Evolutionary conservation across 1,140 invertebrate species (phyloP).

Genomic region (Trichonephila clavipes): DNA sequence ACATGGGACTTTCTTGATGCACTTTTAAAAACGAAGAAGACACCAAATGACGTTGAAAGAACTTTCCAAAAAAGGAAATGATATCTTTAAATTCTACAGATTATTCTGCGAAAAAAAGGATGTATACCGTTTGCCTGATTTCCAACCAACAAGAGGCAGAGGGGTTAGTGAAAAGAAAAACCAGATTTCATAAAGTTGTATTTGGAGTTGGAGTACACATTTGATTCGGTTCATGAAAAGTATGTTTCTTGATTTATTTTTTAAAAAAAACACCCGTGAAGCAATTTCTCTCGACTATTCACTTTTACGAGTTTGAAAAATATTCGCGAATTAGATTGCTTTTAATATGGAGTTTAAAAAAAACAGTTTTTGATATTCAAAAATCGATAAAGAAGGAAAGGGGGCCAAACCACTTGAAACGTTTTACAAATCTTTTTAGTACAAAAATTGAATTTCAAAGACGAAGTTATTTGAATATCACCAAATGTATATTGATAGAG

Average conservation of each 20-base stretch:
- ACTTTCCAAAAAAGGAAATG: slow-evolving; percentile 18
- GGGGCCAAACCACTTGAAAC: too few relatives aligned
- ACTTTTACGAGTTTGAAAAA: neutral
- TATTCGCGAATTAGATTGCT: neutral
- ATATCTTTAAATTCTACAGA: neutral
- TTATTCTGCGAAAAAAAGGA: neutral
- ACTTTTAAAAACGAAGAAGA: neutral
- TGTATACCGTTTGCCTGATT: neutral
- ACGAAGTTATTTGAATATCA: too few relatives aligned
- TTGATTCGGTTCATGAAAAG: neutral
- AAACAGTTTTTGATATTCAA: too few relatives aligned
- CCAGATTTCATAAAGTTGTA: neutral
- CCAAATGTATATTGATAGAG: too few relatives aligned
- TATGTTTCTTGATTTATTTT: neutral
- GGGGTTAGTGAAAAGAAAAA: neutral
- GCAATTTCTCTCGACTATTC: too few relatives aligned
- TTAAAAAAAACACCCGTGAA: neutral
- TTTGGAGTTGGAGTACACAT: neutral
- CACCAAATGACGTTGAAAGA: slow-evolving; percentile 14
- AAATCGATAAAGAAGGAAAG: too few relatives aligned
- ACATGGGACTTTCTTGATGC: neutral
- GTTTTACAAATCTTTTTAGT: too few relatives aligned
- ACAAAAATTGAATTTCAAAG: too few relatives aligned
- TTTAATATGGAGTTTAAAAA: neutral
- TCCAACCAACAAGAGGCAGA: neutral